Evolutionary conservation across 2,888 invertebrate species (phyloP), one percentile per base, ranked within the genome.

Genomic region (Drosophila mayaguana): DNA sequence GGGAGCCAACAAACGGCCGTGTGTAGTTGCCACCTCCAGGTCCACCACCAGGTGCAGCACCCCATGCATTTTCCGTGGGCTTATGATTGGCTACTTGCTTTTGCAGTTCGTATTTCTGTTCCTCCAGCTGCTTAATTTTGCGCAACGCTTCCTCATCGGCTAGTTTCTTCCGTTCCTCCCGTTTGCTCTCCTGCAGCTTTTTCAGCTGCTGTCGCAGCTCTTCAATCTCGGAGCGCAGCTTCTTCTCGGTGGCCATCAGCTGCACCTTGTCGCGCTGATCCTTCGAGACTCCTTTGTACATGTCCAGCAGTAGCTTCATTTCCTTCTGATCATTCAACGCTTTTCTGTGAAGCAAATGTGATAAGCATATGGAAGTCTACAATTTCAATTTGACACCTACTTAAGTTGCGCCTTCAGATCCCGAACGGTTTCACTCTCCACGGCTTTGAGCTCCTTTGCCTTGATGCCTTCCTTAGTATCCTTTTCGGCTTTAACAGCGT

Each of bases 231-330:
- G 96, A 96, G 32, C 98, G 93, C 2, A 97, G 95, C 93, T 98
- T 98, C 89, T 98, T 96, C 93, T 99, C 98, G 0, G 97, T 96
- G 0, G 98, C 97, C 98, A 98, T 98, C 65, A 98, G 94, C 93
- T 98, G 97, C 48, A 98, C 98, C 93, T 98, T 98, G 92, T 99
- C 98, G 7, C 98, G 94, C 92, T 98, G 98, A 91, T 99, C 99
- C 92, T 98, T 99, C 67, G 98, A 96, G 11, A 97, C 97, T n/a
- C 98, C 97, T 93, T 98, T 99, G 94, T 98, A 98, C 97, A 98
- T 98, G 92, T 99, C 98, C 74, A 98, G 94, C 14, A 99, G 93
- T 0, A 99, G 93, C 92, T 98, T 98, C 95, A 98, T 95, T 92
- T 99, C 99, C 88, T 98, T 97, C 93, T 98, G 97, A 91, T 97